Evolutionary conservation across 2,888 invertebrate species (phyloP).

Genomic region (Notodonta dromedarius): DNA sequence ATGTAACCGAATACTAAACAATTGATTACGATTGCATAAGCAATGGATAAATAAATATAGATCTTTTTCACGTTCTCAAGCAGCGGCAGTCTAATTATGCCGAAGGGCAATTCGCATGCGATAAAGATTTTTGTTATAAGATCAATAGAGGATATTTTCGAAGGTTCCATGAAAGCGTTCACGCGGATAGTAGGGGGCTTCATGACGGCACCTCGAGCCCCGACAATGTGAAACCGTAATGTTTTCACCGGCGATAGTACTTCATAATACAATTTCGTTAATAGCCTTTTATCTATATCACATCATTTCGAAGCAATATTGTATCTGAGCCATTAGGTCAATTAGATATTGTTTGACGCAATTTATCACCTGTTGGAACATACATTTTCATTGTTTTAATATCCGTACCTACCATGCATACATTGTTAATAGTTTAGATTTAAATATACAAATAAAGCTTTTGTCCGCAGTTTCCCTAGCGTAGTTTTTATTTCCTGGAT

Average conservation of each 20-base stretch:
- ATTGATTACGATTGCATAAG: slow-evolving; percentile 20
- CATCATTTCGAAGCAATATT: background rate
- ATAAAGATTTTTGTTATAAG: slow-evolving; percentile 52
- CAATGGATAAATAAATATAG: slow-evolving; percentile 6
- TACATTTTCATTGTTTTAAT: background rate
- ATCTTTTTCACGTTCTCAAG: slow-evolving; percentile 31
- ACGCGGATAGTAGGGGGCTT: slow-evolving; percentile 48
- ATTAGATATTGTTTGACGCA: background rate
- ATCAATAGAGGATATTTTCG: slow-evolving; percentile 45
- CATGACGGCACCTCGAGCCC: slow-evolving; percentile 32
- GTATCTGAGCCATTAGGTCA: background rate
- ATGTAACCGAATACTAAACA: slow-evolving; percentile 6
- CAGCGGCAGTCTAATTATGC: slow-evolving; percentile 48
- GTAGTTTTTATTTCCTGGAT: too few species aligned
- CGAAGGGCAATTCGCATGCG: slow-evolving; percentile 41
- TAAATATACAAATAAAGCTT: too few species aligned
- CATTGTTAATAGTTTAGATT: too few species aligned
- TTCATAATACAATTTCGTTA: background rate
- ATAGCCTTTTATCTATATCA: background rate
- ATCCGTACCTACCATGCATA: background rate
- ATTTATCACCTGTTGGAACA: background rate
- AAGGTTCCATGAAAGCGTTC: slow-evolving; percentile 51
- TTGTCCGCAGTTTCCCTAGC: too few species aligned
- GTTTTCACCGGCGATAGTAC: background rate
- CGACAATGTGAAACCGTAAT: background rate